These are phyloP conservation scores for Erynnis tages DNA, from an alignment of 2,888 invertebrate species.

Conservation along the genomic window DNA sequence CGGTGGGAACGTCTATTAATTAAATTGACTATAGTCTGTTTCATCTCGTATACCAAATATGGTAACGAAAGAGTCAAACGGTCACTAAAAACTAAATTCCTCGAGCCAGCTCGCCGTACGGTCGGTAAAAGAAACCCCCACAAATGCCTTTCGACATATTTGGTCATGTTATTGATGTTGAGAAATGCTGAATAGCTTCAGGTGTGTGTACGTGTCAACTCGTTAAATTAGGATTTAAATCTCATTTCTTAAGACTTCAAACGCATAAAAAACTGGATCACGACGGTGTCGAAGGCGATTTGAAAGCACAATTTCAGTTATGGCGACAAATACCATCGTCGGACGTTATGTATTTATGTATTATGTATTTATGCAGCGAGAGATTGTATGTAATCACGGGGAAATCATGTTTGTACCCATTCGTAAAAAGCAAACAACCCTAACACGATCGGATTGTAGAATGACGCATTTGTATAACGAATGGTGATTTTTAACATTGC, in stretches of 20 bases:
- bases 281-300: constrained; percentile 32
- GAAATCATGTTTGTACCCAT: constrained; percentile 14
- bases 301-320: constrained; percentile 37
- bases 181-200: constrained; percentile 51
- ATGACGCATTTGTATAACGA: constrained; percentile 1
- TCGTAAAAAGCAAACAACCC: constrained; percentile 10
- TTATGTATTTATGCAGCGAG: constrained; percentile 20
- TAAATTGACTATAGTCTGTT: constrained; percentile 55
- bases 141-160: constrained; percentile 50
- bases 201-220: constrained; percentile 53
- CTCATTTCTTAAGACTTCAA: constrained; percentile 40
- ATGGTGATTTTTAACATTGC: neutral
- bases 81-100: constrained; percentile 66
- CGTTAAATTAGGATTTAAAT: constrained; percentile 55
- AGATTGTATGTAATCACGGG: constrained; percentile 7
- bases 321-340: constrained; percentile 36
- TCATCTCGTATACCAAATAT: constrained; percentile 56
- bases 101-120: constrained; percentile 45
- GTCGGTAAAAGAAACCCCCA: constrained; percentile 54
- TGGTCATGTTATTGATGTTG: constrained; percentile 49
- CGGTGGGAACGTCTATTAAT: constrained; percentile 60
- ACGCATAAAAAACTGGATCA: constrained; percentile 47
- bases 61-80: constrained; percentile 51
- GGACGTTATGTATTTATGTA: neutral
- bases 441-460: neutral